A percentile compares a stretch with the other conserved stretches of the same genome.
These are phyloP conservation scores for Diorhabda carinulata DNA, from an alignment of 1,140 invertebrate species.

Conservation along the genomic window DNA sequence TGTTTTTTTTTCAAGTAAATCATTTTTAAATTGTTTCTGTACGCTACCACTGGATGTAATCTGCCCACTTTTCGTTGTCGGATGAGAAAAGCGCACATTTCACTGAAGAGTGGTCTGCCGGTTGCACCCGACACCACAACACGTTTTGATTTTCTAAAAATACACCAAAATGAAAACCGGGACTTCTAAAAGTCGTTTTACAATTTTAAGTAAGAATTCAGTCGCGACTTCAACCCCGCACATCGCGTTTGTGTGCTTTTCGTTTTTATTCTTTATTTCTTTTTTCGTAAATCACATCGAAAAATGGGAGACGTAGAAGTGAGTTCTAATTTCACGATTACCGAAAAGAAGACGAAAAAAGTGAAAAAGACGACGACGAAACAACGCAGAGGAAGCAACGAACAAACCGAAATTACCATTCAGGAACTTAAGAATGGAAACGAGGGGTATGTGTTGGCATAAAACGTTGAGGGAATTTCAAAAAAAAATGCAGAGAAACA, in stretches of 20 bases:
- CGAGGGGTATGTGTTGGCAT: conserved; percentile 77
- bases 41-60: neutral
- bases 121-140: conserved; percentile 45
- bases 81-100: neutral
- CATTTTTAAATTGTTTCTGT: neutral
- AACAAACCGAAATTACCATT: conserved; percentile 71
- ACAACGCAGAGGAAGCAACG: conserved; percentile 67
- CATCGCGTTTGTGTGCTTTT: conserved; percentile 32
- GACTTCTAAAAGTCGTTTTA: conserved; percentile 33
- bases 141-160: conserved; percentile 50
- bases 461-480: neutral
- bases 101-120: conserved; percentile 5
- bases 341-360: conserved; percentile 82
- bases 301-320: conserved; percentile 81
- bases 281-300: neutral
- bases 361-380: conserved; percentile 81
- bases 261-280: conserved; percentile 7
- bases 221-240: conserved; percentile 31
- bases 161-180: conserved; percentile 40
- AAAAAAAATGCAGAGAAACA: neutral
- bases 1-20: too few relatives aligned
- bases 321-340: conserved; percentile 75
- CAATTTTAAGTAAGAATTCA: conserved; percentile 41
- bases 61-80: conserved; percentile 3
- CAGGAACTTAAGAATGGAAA: conserved; percentile 65